A percentile compares a stretch with the other conserved stretches of the same genome.
These are phyloP conservation scores for Stegodyphus mimosarum DNA, from an alignment of 1,140 invertebrate species.

Conservation along the genomic window DNA sequence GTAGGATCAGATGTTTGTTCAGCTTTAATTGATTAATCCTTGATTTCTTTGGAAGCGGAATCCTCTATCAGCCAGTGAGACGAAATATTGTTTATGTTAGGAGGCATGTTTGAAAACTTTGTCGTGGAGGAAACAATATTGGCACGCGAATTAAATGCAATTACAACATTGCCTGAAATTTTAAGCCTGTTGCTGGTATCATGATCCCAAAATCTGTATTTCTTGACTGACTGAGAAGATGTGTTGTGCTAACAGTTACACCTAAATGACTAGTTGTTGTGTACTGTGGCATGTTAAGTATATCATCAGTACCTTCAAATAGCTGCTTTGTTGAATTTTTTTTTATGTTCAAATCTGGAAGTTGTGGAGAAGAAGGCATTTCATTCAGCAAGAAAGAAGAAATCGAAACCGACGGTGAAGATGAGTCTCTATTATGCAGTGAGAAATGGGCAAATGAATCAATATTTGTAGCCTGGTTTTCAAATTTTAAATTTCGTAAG, in stretches of 20 bases:
- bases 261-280: neutral
- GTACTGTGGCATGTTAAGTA: constrained; percentile 12
- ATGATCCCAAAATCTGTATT: constrained; percentile 7
- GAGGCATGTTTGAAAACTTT: neutral
- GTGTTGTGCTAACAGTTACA: neutral
- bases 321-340: neutral
- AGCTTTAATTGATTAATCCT: too few relatives aligned
- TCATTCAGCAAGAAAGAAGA: neutral
- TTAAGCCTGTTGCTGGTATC: neutral
- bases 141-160: neutral
- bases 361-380: neutral
- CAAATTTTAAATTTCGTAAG: too few relatives aligned
- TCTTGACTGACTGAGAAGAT: constrained; percentile 6
- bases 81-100: neutral
- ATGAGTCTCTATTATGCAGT: constrained; percentile 5
- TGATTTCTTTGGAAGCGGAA: too few relatives aligned
- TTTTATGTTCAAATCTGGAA: neutral
- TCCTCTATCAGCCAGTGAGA: too few relatives aligned
- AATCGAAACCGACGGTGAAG: neutral
- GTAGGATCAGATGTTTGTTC: too few relatives aligned
- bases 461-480: too few relatives aligned
- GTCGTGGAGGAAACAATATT: constrained; percentile 17
- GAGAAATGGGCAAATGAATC: constrained; percentile 9
- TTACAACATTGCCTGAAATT: neutral
- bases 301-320: constrained; percentile 20